phyloP scores from a whole-genome alignment of 2,888 invertebrate species.

The Drosophila greeni region DNA sequence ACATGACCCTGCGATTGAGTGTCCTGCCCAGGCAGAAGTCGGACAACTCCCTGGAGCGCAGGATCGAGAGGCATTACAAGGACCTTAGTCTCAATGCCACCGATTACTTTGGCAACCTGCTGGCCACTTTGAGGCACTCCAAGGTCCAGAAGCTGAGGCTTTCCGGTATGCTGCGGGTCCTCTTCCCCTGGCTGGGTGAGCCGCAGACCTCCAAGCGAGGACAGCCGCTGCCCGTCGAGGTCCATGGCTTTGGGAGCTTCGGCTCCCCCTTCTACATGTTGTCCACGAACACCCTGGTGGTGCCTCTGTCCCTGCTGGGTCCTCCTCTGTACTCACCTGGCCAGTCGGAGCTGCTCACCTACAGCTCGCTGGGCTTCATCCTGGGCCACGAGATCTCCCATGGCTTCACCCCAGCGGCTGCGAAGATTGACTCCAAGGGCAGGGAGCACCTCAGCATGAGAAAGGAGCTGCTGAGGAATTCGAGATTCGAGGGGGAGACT shows the following conservation, averaged over 20 bases:
- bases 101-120: conserved; percentile 54
- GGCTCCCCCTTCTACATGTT: conserved; percentile 52
- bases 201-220: too few species aligned
- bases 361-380: conserved; percentile 51
- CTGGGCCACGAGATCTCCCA: conserved; percentile 55
- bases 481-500: conserved; percentile 9
- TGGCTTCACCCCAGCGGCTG: conserved; percentile 43
- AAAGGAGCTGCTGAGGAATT: not conserved
- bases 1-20: conserved; percentile 48
- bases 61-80: conserved; percentile 36
- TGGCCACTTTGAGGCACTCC: conserved; percentile 22
- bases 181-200: not conserved
- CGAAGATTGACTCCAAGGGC: conserved; percentile 26
- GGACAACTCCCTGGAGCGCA: not conserved
- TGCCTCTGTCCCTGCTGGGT: conserved; percentile 47
- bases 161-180: too few species aligned
- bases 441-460: rapidly evolving
- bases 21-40: conserved; percentile 40
- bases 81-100: conserved; percentile 23
- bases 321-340: conserved; percentile 31
- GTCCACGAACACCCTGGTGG: conserved; percentile 32
- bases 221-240: conserved; percentile 6
- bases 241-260: conserved; percentile 47
- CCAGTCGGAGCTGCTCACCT: conserved; percentile 29
- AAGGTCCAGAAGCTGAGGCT: not conserved